phyloP scores from a whole-genome alignment of 2,888 invertebrate species.

The Alviniconcha strummeri region DNA sequence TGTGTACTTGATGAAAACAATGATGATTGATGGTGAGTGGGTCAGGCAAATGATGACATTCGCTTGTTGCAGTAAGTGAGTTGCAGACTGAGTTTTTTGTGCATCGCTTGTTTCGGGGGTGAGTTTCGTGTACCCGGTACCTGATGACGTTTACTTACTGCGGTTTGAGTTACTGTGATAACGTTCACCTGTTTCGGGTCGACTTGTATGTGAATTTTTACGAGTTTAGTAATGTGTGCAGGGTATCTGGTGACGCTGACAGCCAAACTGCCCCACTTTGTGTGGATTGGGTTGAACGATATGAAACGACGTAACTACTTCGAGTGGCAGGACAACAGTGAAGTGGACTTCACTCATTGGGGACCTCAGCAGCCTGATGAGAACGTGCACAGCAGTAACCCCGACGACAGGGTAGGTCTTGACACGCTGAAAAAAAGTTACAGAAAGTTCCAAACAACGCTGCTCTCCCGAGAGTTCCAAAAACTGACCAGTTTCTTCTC shows the following conservation, averaged over 20 bases:
- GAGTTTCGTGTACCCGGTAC: too few species aligned
- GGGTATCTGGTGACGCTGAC: conserved; percentile 51
- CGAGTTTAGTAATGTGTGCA: neutral
- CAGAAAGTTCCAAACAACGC: neutral
- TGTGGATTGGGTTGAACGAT: conserved; percentile 62
- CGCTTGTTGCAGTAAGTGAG: too few species aligned
- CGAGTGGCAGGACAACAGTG: conserved; percentile 55
- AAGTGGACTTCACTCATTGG: conserved; percentile 58
- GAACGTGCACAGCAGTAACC: conserved; percentile 34
- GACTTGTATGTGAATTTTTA: too few species aligned
- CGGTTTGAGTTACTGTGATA: too few species aligned
- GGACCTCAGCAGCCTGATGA: conserved; percentile 51
- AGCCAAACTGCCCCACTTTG: conserved; percentile 33
- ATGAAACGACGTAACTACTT: conserved; percentile 43
- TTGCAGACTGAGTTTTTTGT: too few species aligned
- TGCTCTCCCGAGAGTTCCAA: neutral
- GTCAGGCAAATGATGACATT: neutral
- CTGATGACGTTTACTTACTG: too few species aligned
- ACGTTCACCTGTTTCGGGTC: too few species aligned
- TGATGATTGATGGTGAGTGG: neutral
- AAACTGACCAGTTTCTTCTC: neutral
- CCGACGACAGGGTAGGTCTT: conserved; percentile 31
- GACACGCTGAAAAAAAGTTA: neutral
- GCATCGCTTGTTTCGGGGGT: too few species aligned
- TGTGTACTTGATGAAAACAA: neutral